These are phyloP conservation scores for Stigmatopora argus DNA, from an alignment of 2,113 vertebrate species.

Conservation along the genomic window DNA sequence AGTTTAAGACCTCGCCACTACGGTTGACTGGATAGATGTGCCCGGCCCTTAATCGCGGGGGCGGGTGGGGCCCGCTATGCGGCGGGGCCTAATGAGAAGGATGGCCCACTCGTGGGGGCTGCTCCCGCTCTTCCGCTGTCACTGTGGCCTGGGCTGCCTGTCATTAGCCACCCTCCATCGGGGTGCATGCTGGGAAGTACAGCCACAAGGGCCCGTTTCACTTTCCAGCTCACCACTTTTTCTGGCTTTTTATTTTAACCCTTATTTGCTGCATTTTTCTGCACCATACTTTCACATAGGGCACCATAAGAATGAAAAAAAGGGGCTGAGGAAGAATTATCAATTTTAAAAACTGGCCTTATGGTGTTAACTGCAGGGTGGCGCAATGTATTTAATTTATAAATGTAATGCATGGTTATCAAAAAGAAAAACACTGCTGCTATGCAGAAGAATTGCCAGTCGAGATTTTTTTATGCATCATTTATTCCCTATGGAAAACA, in stretches of 20 bases:
- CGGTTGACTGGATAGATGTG: slow-evolving; percentile 9
- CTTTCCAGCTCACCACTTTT: slow-evolving; percentile 51
- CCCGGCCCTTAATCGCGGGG: slow-evolving; percentile 21
- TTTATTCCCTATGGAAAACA: neutral
- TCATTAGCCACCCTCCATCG: slow-evolving; percentile 67
- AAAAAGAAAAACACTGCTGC: too few species aligned
- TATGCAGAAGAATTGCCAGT: too few species aligned
- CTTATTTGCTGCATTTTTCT: slow-evolving; percentile 34
- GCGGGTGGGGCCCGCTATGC: slow-evolving; percentile 47
- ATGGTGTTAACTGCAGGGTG: too few species aligned
- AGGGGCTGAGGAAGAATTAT: too few species aligned
- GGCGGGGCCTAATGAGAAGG: slow-evolving; percentile 63
- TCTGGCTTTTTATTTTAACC: slow-evolving; percentile 16
- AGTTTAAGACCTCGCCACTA: neutral
- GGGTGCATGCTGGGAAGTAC: slow-evolving; percentile 64
- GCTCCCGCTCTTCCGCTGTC: slow-evolving; percentile 53
- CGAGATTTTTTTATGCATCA: neutral
- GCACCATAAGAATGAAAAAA: slow-evolving; percentile 20
- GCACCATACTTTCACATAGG: slow-evolving; percentile 25
- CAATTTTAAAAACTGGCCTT: too few species aligned
- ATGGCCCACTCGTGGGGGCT: slow-evolving; percentile 37
- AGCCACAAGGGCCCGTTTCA: slow-evolving; percentile 54
- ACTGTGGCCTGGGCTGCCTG: slow-evolving; percentile 58
- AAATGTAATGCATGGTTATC: too few species aligned
- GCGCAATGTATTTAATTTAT: too few species aligned